Evolutionary conservation across 2,797 vertebrate genomes (phyloP).

Genomic region (Sebastes oblongus): DNA sequence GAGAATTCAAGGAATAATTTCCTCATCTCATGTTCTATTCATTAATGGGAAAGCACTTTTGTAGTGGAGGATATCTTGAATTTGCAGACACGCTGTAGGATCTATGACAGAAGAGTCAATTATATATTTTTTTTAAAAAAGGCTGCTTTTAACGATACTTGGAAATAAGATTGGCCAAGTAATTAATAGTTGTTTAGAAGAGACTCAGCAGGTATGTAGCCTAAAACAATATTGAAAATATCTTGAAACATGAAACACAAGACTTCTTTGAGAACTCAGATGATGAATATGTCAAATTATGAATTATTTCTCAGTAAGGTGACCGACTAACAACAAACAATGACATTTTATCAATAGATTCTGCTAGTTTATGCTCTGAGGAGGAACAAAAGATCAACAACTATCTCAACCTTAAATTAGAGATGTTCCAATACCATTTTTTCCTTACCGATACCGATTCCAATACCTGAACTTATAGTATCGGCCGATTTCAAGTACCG

Average conservation of each 20-base stretch:
- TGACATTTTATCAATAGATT: not conserved
- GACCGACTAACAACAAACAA: fast-evolving
- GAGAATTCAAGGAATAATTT: conserved; percentile 81
- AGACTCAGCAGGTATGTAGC: conserved; percentile 35
- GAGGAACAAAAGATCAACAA: not conserved
- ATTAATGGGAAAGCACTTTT: conserved; percentile 74
- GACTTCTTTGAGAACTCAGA: not conserved
- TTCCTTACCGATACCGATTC: too few species aligned
- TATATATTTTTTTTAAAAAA: conserved; percentile 26
- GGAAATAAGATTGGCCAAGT: conserved; percentile 46
- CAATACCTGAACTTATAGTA: too few species aligned
- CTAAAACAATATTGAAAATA: conserved; percentile 11
- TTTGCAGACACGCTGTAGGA: conserved; percentile 71
- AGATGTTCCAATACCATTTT: too few species aligned
- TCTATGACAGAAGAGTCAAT: conserved; percentile 59
- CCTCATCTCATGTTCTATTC: conserved; percentile 75
- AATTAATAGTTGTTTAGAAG: conserved; percentile 46
- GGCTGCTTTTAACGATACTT: conserved; percentile 21
- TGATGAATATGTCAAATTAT: not conserved
- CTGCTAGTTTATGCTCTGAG: not conserved
- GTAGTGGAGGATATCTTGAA: conserved; percentile 74
- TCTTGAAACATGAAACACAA: conserved; percentile 23
- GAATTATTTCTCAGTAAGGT: not conserved
- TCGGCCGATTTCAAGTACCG: too few species aligned
- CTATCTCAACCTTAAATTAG: too few species aligned